Conservation (phyloP, 2,113 vertebrate genomes). For the Orthochromis indermauri region DNA sequence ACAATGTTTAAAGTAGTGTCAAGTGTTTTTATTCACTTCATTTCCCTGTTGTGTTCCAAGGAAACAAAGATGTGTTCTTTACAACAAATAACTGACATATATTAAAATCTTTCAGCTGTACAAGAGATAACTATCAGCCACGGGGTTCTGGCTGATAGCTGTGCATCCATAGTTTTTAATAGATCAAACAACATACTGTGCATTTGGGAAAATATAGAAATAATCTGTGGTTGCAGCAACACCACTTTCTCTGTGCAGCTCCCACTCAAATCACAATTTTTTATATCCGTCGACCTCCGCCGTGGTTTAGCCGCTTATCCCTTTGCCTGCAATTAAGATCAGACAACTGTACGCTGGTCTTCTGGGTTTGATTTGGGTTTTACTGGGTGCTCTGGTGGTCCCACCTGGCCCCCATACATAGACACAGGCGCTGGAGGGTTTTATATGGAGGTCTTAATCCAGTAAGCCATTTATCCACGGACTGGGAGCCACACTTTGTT, state of each 20-base stretch:
- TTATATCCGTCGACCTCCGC: neutral
- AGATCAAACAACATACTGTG: neutral
- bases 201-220: neutral
- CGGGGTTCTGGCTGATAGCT: neutral
- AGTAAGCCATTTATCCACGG: conserved; percentile 58
- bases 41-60: neutral
- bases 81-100: neutral
- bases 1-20: neutral
- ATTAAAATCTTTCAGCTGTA: neutral
- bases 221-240: neutral
- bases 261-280: neutral
- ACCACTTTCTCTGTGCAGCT: neutral
- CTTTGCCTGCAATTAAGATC: neutral
- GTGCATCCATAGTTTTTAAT: neutral
- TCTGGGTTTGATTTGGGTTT: neutral
- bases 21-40: neutral
- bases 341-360: neutral
- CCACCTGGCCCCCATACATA: neutral
- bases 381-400: neutral
- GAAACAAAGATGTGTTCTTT: neutral
- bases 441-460: conserved; percentile 50
- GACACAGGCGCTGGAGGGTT: conserved; percentile 4
- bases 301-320: neutral
- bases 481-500: conserved; percentile 46
- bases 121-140: neutral